Evolutionary conservation across 2,797 vertebrate genomes (phyloP).

Genomic region (Sebastiscus albofasciatus): DNA sequence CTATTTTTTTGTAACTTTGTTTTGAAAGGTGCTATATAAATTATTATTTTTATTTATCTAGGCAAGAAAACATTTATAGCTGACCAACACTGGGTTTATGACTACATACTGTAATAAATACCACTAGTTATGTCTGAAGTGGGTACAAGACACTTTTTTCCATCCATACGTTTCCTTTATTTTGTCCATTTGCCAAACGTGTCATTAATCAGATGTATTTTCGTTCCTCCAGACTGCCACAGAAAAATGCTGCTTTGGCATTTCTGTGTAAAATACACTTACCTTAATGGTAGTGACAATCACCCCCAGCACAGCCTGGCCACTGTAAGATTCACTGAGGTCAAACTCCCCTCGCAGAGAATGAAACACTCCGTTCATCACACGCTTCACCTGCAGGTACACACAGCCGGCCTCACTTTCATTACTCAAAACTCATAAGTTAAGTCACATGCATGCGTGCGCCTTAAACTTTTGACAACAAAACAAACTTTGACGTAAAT

Average conservation of each 20-base stretch:
- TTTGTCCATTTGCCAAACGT: not conserved
- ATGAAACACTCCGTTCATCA: constrained; percentile 97
- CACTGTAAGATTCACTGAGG: constrained; percentile 87
- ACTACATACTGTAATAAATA: not conserved
- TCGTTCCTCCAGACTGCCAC: not conserved
- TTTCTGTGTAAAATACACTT: not conserved
- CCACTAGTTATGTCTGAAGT: not conserved
- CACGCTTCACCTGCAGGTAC: constrained; percentile 90
- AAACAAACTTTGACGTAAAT: not conserved
- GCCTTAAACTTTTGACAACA: too few species aligned
- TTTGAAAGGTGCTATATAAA: not conserved
- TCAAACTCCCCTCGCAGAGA: constrained; percentile 92
- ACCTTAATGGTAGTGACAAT: constrained; percentile 95
- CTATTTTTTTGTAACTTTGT: not conserved
- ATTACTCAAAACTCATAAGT: not conserved
- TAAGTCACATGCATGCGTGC: not conserved
- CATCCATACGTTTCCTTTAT: not conserved
- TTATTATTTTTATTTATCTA: not conserved
- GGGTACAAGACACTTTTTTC: not conserved
- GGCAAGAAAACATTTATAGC: not conserved
- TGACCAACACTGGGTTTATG: not conserved
- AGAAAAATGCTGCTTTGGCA: not conserved
- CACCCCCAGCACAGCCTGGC: constrained; percentile 85
- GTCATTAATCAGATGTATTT: not conserved
- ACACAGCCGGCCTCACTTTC: not conserved